Conservation (phyloP, 2,113 vertebrate species). For the Sinocyclocheilus anophthalmus region DNA sequence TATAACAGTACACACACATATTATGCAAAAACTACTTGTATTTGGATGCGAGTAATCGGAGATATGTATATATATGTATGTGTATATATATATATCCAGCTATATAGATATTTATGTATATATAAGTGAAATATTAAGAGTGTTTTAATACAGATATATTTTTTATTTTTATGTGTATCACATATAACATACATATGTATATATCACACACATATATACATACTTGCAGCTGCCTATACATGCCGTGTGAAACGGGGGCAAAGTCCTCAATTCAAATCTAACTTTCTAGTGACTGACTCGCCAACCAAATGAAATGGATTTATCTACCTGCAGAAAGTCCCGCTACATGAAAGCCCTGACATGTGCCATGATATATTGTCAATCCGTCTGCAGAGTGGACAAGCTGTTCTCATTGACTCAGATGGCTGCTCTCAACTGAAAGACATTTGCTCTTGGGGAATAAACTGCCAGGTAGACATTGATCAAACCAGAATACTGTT, state of each 20-base stretch:
- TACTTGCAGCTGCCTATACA: background rate
- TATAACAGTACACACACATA: too few relatives aligned
- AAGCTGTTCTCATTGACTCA: slow-evolving; percentile 15
- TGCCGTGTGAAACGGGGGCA: background rate
- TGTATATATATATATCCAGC: too few relatives aligned
- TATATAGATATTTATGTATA: too few relatives aligned
- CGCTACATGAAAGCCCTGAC: background rate
- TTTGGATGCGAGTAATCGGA: too few relatives aligned
- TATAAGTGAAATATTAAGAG: too few relatives aligned
- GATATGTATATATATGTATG: too few relatives aligned
- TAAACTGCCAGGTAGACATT: slow-evolving; percentile 32
- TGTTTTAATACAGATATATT: too few relatives aligned
- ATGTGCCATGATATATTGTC: slow-evolving; percentile 11
- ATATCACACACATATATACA: background rate
- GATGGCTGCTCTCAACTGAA: background rate
- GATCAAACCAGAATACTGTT: slow-evolving; percentile 28
- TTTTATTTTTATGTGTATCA: too few relatives aligned
- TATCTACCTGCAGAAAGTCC: background rate
- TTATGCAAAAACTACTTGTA: too few relatives aligned
- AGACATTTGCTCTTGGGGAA: slow-evolving; percentile 41
- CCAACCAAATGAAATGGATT: background rate
- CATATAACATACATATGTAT: too few relatives aligned
- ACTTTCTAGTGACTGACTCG: background rate
- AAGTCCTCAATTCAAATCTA: background rate
- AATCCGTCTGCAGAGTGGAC: background rate